Conservation (phyloP, 92 coral and sea anemone species). For the Epizoanthus fatuus region DNA sequence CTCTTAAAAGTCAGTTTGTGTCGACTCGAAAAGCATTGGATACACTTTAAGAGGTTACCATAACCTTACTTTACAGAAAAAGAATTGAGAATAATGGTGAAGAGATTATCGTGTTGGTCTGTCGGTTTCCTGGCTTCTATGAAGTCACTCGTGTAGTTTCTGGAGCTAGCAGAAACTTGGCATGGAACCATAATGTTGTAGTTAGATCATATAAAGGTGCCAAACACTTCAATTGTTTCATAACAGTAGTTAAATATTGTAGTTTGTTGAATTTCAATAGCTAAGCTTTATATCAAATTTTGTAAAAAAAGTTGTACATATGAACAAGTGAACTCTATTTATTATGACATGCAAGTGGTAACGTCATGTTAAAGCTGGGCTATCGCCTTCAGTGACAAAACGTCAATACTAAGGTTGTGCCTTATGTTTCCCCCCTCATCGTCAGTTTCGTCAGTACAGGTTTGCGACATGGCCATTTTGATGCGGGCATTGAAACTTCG, state of each 20-base stretch:
- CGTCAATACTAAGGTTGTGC: background rate
- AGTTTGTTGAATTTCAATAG: slow-evolving; percentile 21
- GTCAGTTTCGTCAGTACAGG: slow-evolving; percentile 1
- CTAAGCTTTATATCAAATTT: slow-evolving; percentile 31
- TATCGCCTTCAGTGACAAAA: slow-evolving; percentile 7
- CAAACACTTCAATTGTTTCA: slow-evolving; percentile 22
- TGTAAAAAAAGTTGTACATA: slow-evolving; percentile 43
- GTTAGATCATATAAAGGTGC: slow-evolving; percentile 18
- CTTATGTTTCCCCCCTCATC: background rate
- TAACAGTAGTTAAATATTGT: slow-evolving; percentile 16
- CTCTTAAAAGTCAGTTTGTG: too few species aligned
- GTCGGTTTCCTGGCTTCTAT: slow-evolving; percentile 14
- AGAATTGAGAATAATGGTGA: background rate
- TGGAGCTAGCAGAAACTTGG: background rate
- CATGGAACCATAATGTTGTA: slow-evolving; percentile 10
- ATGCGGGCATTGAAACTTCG: slow-evolving; percentile 19
- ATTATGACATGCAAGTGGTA: slow-evolving; percentile 34
- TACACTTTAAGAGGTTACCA: too few species aligned
- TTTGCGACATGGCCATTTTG: background rate
- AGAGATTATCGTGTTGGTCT: background rate
- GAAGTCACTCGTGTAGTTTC: slow-evolving; percentile 2
- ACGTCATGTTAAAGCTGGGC: background rate
- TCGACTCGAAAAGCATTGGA: too few species aligned
- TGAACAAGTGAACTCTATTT: slow-evolving; percentile 32
- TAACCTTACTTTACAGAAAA: too few species aligned